A percentile compares a stretch with the other conserved stretches of the same genome.
phyloP scores from a whole-genome alignment of 2,888 invertebrate species.

The Isoperla grammatica region DNA sequence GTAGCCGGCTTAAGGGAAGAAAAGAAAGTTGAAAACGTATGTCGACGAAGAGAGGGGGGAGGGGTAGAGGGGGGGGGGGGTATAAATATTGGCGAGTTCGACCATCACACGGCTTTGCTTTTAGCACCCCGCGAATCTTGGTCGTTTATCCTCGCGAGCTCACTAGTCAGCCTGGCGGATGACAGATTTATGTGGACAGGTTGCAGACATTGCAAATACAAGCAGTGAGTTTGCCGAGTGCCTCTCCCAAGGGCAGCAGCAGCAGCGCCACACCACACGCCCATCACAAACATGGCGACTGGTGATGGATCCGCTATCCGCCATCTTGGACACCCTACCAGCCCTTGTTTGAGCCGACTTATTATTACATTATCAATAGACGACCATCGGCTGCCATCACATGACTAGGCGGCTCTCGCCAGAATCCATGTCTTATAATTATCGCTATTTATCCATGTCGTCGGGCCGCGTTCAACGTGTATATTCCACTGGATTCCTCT shows the following conservation, averaged over 20 bases:
- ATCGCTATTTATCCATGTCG: conserved; percentile 17
- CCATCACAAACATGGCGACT: conserved; percentile 24
- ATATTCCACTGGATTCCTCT: conserved; percentile 9
- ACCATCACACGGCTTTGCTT: conserved; percentile 41
- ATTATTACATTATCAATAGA: background rate
- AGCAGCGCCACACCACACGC: conserved; percentile 20
- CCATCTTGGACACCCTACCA: background rate
- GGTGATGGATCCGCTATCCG: conserved; percentile 9
- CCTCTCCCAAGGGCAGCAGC: conserved; percentile 21
- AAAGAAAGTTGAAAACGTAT: background rate
- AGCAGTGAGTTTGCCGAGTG: conserved; percentile 17
- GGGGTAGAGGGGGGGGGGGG: conserved; percentile 9
- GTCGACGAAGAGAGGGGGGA: conserved; percentile 1
- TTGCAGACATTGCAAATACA: conserved; percentile 39
- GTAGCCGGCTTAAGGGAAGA: background rate
- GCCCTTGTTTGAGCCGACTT: no score
- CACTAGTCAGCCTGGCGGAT: conserved; percentile 32
- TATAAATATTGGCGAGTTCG: conserved; percentile 22
- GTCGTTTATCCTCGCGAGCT: background rate
- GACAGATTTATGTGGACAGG: conserved; percentile 49
- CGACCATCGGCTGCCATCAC: conserved; percentile 8
- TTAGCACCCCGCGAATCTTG: conserved; percentile 41
- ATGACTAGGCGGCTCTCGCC: conserved; percentile 2
- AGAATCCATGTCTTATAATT: conserved; percentile 10
- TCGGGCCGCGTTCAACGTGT: conserved; percentile 4